These are phyloP conservation scores for Bos indicus DNA, from an alignment of 2,113 vertebrate species.

Conservation along the genomic window DNA sequence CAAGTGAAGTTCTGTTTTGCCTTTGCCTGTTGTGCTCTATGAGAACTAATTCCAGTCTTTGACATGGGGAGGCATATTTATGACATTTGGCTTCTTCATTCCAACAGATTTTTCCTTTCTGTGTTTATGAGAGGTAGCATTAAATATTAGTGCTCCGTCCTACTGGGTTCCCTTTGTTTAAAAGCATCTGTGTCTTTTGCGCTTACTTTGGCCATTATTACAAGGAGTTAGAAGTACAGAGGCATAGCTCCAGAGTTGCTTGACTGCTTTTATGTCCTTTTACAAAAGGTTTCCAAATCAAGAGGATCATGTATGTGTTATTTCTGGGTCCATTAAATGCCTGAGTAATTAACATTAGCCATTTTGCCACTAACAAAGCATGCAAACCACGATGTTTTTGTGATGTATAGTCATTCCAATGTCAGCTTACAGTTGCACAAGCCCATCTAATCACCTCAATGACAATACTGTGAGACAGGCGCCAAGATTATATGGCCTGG, in stretches of 20 bases:
- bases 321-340: slow-evolving; percentile 76
- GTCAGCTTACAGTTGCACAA: slow-evolving; percentile 65
- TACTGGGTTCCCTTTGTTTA: slow-evolving; percentile 56
- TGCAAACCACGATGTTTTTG: slow-evolving; percentile 59
- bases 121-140: slow-evolving; percentile 54
- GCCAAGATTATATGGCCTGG: slow-evolving; percentile 42
- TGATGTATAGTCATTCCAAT: slow-evolving; percentile 65
- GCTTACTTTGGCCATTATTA: slow-evolving; percentile 70
- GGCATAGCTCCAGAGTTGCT: slow-evolving; percentile 60
- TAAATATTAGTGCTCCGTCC: slow-evolving; percentile 36
- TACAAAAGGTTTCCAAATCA: slow-evolving; percentile 73
- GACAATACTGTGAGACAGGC: slow-evolving; percentile 57
- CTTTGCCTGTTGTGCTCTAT: slow-evolving; percentile 13
- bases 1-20: slow-evolving; percentile 45
- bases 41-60: slow-evolving; percentile 46
- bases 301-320: slow-evolving; percentile 73
- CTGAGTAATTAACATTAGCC: slow-evolving; percentile 77
- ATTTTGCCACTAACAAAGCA: slow-evolving; percentile 72
- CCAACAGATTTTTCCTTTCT: slow-evolving; percentile 62
- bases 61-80: slow-evolving; percentile 52
- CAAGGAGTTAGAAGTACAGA: slow-evolving; percentile 64
- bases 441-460: slow-evolving; percentile 75
- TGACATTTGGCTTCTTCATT: slow-evolving; percentile 53
- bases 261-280: slow-evolving; percentile 74
- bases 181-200: slow-evolving; percentile 73